Conservation (phyloP, 1,140 invertebrate species). For the Sarcophaga bullata region DNA sequence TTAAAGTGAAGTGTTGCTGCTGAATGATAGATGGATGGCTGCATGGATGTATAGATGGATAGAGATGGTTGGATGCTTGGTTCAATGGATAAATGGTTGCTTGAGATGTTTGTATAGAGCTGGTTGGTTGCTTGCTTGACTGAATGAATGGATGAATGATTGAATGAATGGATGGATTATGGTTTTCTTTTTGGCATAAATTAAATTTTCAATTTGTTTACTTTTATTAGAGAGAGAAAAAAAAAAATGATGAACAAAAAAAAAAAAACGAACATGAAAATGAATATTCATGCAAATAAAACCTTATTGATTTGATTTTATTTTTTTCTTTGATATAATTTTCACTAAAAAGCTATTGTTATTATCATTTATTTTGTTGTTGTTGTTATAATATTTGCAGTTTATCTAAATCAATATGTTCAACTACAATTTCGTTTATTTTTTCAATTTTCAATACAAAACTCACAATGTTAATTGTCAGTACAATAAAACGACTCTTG, state of each 20-base stretch:
- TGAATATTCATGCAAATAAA: constrained; percentile 11
- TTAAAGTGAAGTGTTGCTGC: constrained; percentile 19
- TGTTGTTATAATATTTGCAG: no score
- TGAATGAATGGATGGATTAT: constrained; percentile 32
- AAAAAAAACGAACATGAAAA: not conserved
- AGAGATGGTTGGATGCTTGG: not conserved
- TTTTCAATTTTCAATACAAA: no score
- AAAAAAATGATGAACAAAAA: no score
- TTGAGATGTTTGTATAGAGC: not conserved
- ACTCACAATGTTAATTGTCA: no score
- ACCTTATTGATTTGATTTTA: no score
- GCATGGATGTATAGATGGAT: not conserved
- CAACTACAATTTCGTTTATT: no score
- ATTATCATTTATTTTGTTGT: no score
- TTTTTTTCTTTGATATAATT: no score
- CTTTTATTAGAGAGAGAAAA: not conserved
- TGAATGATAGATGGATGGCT: constrained; percentile 10
- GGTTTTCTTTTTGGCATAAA: constrained; percentile 36
- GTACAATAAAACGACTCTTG: no score
- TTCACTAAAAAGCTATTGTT: no score
- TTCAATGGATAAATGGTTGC: not conserved
- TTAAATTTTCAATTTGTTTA: constrained; percentile 32
- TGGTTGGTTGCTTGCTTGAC: not conserved
- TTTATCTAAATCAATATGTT: no score
- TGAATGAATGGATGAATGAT: constrained; percentile 1